Evolutionary conservation across 2,888 invertebrate species (phyloP), one percentile per base, ranked within the genome.

Genomic region (Tachina lurida): DNA sequence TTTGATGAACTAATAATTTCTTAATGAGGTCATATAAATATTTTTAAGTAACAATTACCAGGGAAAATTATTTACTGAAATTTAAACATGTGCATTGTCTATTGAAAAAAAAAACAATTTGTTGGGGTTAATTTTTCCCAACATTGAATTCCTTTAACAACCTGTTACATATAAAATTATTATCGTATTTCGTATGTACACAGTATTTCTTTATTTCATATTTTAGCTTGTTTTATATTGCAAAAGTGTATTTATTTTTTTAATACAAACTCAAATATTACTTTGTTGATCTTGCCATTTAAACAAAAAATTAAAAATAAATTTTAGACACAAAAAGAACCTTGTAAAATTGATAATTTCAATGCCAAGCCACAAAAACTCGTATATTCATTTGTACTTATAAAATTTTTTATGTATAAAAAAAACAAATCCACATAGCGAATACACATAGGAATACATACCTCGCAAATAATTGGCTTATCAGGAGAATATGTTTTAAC

Each of bases 271-370:
- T 74, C 17, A 31, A 54, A n/a, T 17, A 45, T 43, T 31, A 54
- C 22, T 62, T 49, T 75, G 12, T 68, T 62, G 39, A 19, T 2
- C 17, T 56, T 58, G 22, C 2, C 10, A 58, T 60, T 52, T 39
- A 45, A 62, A 49, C 10, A 15, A 58, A 58, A 56, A 65, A 65
- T 31, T n/a, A n/a, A n/a, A 60, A 39, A 62, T 45, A 65, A 58
- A 49, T 62, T 75, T 75, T 65, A 43, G 58, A 56, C 54, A 65
- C 54, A 45, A 76, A 60, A 56, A 49, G 22, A 81, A 70, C 75
- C 68, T 71, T 83, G 63, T 77, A 60, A 63, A 76, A 73, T 47
- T 67, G 43, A 78, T 77, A 67, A 83, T 73, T 73, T 73, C 73
- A 84, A 73, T 73, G 67, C 13, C 60, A 73, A 60, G 10, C 56